These are phyloP conservation scores for Notoglanidium macrostoma DNA, from an alignment of 2,797 vertebrate genomes.

Conservation along the genomic window DNA sequence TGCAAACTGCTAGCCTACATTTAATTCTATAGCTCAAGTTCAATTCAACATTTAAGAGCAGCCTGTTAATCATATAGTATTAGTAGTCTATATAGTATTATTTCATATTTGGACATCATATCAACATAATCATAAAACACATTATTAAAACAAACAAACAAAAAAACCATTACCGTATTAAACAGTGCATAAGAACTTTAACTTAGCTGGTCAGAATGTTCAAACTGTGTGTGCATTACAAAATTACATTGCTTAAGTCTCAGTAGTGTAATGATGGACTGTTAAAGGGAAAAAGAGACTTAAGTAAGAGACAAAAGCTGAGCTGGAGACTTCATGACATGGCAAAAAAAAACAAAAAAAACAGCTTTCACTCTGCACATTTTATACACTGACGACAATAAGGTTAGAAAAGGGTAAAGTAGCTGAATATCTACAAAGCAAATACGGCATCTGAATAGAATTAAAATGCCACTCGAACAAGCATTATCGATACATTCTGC, in stretches of 20 bases:
- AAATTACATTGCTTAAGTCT: background rate
- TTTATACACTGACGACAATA: too few relatives aligned
- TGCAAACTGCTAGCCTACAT: too few relatives aligned
- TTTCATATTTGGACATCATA: background rate
- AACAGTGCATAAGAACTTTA: background rate
- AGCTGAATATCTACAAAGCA: background rate
- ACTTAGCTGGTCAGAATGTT: background rate
- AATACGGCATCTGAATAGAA: background rate
- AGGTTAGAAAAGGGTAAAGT: background rate
- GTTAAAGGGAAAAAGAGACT: background rate
- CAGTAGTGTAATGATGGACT: background rate
- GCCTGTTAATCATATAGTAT: background rate
- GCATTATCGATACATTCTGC: background rate
- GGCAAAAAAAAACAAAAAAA: background rate
- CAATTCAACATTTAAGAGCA: background rate
- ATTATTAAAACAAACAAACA: background rate
- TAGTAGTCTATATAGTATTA: too few relatives aligned
- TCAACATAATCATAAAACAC: background rate
- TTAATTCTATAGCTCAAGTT: background rate
- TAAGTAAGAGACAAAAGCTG: conserved; percentile 4
- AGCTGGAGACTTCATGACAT: background rate
- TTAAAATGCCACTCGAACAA: background rate
- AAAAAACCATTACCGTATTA: too few relatives aligned
- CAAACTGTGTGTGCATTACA: background rate
- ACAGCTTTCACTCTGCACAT: background rate